A percentile compares a stretch with the other conserved stretches of the same genome.
phyloP scores from a whole-genome alignment of 2,797 vertebrate species.

The Taenioides sp. region DNA sequence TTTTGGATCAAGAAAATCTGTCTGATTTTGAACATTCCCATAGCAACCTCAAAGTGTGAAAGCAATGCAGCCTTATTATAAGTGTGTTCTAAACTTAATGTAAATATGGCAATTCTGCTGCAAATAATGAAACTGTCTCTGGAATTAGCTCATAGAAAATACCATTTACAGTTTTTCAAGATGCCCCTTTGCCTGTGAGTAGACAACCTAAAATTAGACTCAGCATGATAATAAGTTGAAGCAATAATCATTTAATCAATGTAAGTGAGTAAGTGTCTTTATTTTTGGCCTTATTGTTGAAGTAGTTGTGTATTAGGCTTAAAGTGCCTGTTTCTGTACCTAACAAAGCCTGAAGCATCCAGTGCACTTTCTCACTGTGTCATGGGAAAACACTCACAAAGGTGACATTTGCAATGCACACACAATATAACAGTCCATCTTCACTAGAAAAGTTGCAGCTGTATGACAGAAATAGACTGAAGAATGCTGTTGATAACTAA shows the following conservation, averaged over 20 bases:
- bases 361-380: slow-evolving; percentile 53
- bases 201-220: not conserved
- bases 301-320: slow-evolving; percentile 13
- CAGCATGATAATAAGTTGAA: too few relatives aligned
- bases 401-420: slow-evolving; percentile 57
- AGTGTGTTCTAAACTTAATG: not conserved
- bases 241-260: not conserved
- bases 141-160: not conserved
- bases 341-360: slow-evolving; percentile 45
- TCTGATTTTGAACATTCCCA: slow-evolving; percentile 2
- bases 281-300: slow-evolving; percentile 15
- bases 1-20: not conserved
- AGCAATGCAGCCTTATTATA: not conserved
- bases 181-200: not conserved
- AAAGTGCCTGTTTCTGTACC: slow-evolving; percentile 12
- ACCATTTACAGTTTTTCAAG: not conserved
- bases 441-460: slow-evolving; percentile 10
- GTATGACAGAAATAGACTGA: not conserved
- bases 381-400: slow-evolving; percentile 39
- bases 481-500: not conserved
- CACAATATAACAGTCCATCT: slow-evolving; percentile 34
- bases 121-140: not conserved
- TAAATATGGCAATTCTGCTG: not conserved
- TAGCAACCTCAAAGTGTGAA: not conserved
- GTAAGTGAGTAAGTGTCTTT: not conserved